phyloP scores from a whole-genome alignment of 1,140 invertebrate species.

The Drepana arcuata region DNA sequence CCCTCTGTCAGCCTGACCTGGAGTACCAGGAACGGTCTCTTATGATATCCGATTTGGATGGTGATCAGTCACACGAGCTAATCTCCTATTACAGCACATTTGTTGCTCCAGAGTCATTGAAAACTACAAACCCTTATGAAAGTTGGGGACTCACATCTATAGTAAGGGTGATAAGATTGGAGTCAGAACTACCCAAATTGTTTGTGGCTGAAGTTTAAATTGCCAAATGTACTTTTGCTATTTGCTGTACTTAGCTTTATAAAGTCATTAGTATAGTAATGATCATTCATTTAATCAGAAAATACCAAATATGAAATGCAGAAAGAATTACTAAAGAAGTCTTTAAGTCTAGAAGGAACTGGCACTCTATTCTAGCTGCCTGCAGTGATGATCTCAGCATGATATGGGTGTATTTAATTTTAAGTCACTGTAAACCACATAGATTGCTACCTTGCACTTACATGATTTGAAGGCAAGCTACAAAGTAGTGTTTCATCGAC shows the following conservation, averaged over 20 bases:
- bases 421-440: neutral
- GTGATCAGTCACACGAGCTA: constrained; percentile 80
- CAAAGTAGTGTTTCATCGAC: neutral
- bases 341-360: too few species aligned
- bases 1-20: constrained; percentile 80
- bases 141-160: constrained; percentile 75
- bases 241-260: neutral
- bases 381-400: too few species aligned
- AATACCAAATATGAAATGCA: too few species aligned
- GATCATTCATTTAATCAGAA: neutral
- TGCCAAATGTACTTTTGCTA: neutral
- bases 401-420: too few species aligned
- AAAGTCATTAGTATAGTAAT: neutral
- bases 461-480: neutral
- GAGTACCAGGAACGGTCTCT: constrained; percentile 79
- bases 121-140: constrained; percentile 56
- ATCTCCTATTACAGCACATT: constrained; percentile 82
- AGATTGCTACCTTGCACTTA: neutral
- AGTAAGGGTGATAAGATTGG: constrained; percentile 76
- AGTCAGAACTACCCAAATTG: constrained; percentile 78
- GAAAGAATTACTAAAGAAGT: too few species aligned
- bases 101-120: constrained; percentile 57
- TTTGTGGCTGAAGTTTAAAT: constrained; percentile 59
- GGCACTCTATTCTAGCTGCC: too few species aligned
- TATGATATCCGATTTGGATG: constrained; percentile 79